Conservation (phyloP, 2,797 vertebrate species). For the Naso thynnoides region DNA sequence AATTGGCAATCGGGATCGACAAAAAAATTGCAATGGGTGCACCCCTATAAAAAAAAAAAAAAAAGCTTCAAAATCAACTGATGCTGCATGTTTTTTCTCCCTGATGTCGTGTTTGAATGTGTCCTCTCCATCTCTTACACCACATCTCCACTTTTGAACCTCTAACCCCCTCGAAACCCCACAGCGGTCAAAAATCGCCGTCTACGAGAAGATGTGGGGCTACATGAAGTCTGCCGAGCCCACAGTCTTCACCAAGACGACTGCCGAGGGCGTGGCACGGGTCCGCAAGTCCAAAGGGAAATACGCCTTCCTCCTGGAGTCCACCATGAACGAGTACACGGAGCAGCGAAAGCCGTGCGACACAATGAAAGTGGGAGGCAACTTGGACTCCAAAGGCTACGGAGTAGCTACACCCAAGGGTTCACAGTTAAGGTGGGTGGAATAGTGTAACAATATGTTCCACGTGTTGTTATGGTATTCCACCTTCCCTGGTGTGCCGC, state of each 20-base stretch:
- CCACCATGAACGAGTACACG: constrained; percentile 98
- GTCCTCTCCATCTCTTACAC: constrained; percentile 18
- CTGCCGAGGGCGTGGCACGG: constrained; percentile 93
- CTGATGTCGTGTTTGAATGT: constrained; percentile 21
- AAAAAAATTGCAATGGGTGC: no score
- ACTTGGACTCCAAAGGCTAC: constrained; percentile 98
- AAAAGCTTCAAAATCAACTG: no score
- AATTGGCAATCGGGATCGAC: no score
- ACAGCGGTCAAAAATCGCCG: constrained; percentile 97
- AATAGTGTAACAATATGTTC: constrained; percentile 97
- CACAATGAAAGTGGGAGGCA: constrained; percentile 98
- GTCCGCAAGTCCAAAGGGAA: constrained; percentile 98
- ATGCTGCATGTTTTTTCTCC: not conserved
- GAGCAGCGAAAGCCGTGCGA: constrained; percentile 96
- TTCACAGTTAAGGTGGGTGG: constrained; percentile 99
- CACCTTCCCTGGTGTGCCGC: constrained; percentile 96
- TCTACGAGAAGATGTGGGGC: constrained; percentile 99
- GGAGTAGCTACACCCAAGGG: constrained; percentile 97
- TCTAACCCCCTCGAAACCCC: constrained; percentile 30
- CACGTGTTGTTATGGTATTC: constrained; percentile 99
- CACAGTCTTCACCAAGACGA: constrained; percentile 95
- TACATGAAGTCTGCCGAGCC: constrained; percentile 98
- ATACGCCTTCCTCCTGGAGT: constrained; percentile 97
- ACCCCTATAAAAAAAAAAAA: no score
- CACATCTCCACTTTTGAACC: constrained; percentile 43